Evolutionary conservation across 2,113 vertebrate genomes (phyloP), one percentile per base, ranked within the genome.

Genomic region (Elaphurus davidianus): DNA sequence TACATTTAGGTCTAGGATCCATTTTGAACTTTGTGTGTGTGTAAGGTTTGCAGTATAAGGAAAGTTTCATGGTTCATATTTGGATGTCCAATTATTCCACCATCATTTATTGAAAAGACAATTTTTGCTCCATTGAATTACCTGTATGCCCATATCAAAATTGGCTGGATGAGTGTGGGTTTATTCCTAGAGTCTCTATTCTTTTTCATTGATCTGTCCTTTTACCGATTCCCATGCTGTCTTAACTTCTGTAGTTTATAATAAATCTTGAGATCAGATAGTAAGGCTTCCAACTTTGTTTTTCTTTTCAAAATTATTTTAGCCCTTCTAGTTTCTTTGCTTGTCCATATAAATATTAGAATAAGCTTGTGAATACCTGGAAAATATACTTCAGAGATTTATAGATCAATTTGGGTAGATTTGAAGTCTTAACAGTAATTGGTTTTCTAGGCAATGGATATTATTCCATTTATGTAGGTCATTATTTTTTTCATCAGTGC

Each of bases 121-220:
- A 3, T 67, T 91, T 33, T 62, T 81, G 52, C 60, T 76, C 50
- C 87, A 11, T 16, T 12, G 62, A 43, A 14, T 3, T 16, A 33
- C 14, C 33, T 88, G 59, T 16, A 7, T 23, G 10, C 14, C 4
- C 55, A 4, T 15, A 4, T 86, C 64, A 25, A 30, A 76, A 40
- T 1, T 28, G 50, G 62, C 55, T 16, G 4, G 6, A 7, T 3
- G 1, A 9, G 12, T n/a, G 12, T n/a, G 50, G 10, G 19, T 19
- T 59, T 67, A n/a, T 43, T 91, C 94, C 50, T 21, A 8, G 60
- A 71, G 28, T 36, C 52, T 81, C 10, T 57, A 0, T 33, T 40
- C 14, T 62, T 62, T 59, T 13, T 40, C 45, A 10, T 4, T 5
- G 23, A 7, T 13, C 21, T 30, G 1, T 19, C 45, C 11, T 64